These are phyloP conservation scores for Aspidoscelis tigris DNA, from an alignment of 2,113 vertebrate genomes.

Conservation along the genomic window DNA sequence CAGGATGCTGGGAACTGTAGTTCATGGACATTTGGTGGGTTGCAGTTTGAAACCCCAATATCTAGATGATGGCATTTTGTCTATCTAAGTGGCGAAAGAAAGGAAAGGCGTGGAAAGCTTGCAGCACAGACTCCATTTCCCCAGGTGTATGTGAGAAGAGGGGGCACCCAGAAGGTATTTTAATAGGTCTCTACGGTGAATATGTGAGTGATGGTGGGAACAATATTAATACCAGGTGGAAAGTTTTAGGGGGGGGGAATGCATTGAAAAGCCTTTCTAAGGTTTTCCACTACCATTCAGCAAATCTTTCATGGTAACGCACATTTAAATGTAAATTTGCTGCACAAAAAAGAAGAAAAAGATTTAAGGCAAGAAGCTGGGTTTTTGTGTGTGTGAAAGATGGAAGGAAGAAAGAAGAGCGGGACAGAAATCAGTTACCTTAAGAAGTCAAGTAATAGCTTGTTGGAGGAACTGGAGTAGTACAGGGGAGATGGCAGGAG, in stretches of 20 bases:
- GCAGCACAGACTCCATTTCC: constrained; percentile 62
- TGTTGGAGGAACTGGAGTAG: neutral
- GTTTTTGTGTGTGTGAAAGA: neutral
- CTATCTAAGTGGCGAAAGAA: neutral
- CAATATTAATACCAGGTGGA: constrained; percentile 78
- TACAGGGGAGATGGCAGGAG: constrained; percentile 3
- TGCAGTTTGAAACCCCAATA: too few species aligned
- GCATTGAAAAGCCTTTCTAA: constrained; percentile 67
- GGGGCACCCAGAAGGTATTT: constrained; percentile 51
- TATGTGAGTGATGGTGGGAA: constrained; percentile 62
- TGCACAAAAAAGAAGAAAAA: constrained; percentile 47
- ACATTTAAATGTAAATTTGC: constrained; percentile 72
- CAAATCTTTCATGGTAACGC: constrained; percentile 66
- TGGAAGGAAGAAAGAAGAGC: neutral
- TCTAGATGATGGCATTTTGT: too few species aligned
- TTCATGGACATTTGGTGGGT: too few species aligned
- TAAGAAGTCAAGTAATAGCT: neutral
- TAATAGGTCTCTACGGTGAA: constrained; percentile 70
- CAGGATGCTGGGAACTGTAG: too few species aligned
- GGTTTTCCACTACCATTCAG: constrained; percentile 63
- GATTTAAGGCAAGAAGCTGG: constrained; percentile 21
- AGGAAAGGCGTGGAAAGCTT: constrained; percentile 30
- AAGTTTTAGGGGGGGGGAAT: constrained; percentile 79
- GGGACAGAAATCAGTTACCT: constrained; percentile 40
- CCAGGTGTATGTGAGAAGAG: constrained; percentile 14